These are phyloP conservation scores for Darevskia mixta DNA, from an alignment of 2,797 vertebrate species.

Conservation along the genomic window DNA sequence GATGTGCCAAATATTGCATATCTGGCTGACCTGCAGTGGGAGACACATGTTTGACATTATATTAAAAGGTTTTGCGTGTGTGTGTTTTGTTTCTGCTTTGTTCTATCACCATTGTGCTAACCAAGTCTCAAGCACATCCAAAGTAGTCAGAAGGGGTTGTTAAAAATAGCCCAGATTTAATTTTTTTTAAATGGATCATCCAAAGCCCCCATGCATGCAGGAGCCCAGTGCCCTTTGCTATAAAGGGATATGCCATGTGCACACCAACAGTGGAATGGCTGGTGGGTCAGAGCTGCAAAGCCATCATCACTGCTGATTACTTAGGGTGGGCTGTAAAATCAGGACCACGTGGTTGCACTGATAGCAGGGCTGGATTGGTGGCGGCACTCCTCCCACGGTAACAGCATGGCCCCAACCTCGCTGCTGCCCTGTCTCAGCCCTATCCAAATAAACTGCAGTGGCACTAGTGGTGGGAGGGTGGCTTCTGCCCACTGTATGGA, in stretches of 20 bases:
- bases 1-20: conserved; percentile 18
- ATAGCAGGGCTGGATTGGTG: too few relatives aligned
- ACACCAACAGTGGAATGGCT: too few relatives aligned
- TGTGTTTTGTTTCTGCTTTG: not conserved
- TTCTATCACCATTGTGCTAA: conserved; percentile 8
- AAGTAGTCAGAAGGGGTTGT: not conserved
- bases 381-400: too few relatives aligned
- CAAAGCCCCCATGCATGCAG: not conserved
- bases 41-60: conserved; percentile 32
- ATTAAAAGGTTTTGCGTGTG: not conserved
- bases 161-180: not conserved
- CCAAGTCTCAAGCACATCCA: not conserved
- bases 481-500: too few relatives aligned
- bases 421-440: too few relatives aligned
- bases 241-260: not conserved
- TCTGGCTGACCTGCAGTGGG: conserved; percentile 10
- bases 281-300: too few relatives aligned
- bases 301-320: too few relatives aligned
- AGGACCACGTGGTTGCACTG: too few relatives aligned
- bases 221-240: not conserved
- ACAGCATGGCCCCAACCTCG: too few relatives aligned
- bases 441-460: too few relatives aligned
- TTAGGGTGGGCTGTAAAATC: too few relatives aligned
- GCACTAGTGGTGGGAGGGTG: too few relatives aligned
- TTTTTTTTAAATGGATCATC: not conserved